Conservation (phyloP, 2,113 vertebrate genomes). For the Trichechus manatus region DNA sequence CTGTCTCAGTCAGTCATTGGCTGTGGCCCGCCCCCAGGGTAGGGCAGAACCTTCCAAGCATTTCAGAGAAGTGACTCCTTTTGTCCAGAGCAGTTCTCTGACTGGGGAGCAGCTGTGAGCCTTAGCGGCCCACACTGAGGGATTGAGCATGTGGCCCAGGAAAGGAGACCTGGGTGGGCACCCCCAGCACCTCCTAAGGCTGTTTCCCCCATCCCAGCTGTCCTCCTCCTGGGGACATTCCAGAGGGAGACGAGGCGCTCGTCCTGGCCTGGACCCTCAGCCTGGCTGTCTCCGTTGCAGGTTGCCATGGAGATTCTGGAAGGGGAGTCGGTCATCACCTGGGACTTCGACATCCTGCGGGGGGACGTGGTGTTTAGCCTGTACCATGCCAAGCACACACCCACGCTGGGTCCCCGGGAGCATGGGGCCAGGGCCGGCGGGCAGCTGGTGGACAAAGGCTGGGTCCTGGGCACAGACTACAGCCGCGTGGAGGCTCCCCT, state of each 20-base stretch:
- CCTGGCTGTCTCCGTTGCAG: conserved; percentile 69
- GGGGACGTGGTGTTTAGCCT: conserved; percentile 92
- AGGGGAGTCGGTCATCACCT: conserved; percentile 91
- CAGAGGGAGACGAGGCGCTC: neutral
- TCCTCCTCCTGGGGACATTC: neutral
- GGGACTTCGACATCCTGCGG: conserved; percentile 93
- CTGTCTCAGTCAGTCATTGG: too few species aligned
- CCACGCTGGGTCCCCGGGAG: conserved; percentile 76
- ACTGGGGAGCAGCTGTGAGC: neutral
- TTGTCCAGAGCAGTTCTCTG: neutral
- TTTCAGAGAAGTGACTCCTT: neutral
- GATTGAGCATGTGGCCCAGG: accelerated
- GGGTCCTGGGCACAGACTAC: conserved; percentile 89
- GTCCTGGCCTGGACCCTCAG: neutral
- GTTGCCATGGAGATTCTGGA: conserved; percentile 90
- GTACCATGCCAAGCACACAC: conserved; percentile 89
- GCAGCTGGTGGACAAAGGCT: conserved; percentile 87
- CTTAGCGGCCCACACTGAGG: neutral
- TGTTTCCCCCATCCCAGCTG: neutral
- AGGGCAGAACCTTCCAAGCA: neutral
- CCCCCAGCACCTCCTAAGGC: neutral
- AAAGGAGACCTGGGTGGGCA: neutral
- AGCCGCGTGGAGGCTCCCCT: conserved; percentile 89
- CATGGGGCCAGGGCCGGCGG: conserved; percentile 77
- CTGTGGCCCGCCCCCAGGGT: neutral